A percentile compares a stretch with the other conserved stretches of the same genome.
Conservation (phyloP, 2,797 vertebrate species). For the Sebastes reedi region DNA sequence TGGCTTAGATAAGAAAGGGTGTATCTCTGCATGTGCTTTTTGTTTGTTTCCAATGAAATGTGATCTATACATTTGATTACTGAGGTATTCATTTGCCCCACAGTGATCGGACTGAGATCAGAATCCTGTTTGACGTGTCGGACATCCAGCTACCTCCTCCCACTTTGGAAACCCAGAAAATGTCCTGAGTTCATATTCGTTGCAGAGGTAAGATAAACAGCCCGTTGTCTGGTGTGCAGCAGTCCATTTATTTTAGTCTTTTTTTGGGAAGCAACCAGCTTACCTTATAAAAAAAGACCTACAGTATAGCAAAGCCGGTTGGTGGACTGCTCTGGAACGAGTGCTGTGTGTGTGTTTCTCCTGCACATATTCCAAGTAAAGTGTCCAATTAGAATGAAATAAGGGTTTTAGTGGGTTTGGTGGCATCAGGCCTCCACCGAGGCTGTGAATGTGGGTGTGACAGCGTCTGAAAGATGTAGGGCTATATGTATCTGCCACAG, state of each 20-base stretch:
- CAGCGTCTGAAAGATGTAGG: slow-evolving; percentile 40
- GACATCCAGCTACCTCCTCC: slow-evolving; percentile 20
- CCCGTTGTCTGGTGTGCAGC: slow-evolving; percentile 44
- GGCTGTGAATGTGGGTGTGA: slow-evolving; percentile 40
- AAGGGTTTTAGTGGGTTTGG: slow-evolving; percentile 35
- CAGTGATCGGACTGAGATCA: slow-evolving; percentile 22
- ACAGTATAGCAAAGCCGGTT: not conserved
- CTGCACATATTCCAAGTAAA: slow-evolving; percentile 37
- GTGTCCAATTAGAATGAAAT: slow-evolving; percentile 68
- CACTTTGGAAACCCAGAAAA: slow-evolving; percentile 19
- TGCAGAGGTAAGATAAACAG: slow-evolving; percentile 52
- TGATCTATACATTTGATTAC: slow-evolving; percentile 36
- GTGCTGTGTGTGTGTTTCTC: slow-evolving; percentile 17
- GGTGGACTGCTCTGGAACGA: slow-evolving; percentile 16
- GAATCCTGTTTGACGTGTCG: slow-evolving; percentile 3
- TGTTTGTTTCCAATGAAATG: slow-evolving; percentile 37
- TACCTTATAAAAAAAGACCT: slow-evolving; percentile 21
- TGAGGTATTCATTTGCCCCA: slow-evolving; percentile 29
- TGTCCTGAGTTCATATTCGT: slow-evolving; percentile 3
- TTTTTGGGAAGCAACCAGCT: slow-evolving; percentile 40
- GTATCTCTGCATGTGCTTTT: slow-evolving; percentile 1
- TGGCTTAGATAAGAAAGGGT: not conserved
- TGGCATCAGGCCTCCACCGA: slow-evolving; percentile 37
- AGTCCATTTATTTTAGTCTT: slow-evolving; percentile 52
- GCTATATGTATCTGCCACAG: slow-evolving; percentile 57